Evolutionary conservation across 2,113 vertebrate genomes (phyloP).

Genomic region (Pelecanoides urinatrix): DNA sequence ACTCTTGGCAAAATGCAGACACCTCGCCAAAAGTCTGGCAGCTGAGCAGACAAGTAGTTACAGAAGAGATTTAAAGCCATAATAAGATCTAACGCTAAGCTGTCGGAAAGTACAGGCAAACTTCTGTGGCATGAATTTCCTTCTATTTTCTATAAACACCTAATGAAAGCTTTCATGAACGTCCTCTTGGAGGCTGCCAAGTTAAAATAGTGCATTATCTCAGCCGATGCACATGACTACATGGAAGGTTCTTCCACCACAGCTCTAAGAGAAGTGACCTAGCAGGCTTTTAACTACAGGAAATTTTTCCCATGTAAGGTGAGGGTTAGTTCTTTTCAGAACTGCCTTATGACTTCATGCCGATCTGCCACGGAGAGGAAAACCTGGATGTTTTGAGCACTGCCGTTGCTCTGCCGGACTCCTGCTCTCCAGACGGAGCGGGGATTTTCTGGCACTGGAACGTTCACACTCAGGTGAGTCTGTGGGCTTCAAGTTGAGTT

Average conservation of each 20-base stretch:
- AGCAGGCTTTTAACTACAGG: neutral
- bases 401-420: neutral
- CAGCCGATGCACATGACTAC: slow-evolving; percentile 28
- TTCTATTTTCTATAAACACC: slow-evolving; percentile 47
- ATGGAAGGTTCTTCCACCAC: neutral
- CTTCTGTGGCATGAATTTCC: slow-evolving; percentile 54
- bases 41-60: neutral
- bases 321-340: neutral
- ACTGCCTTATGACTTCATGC: neutral
- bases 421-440: accelerated
- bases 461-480: neutral
- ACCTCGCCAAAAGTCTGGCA: neutral
- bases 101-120: slow-evolving; percentile 43
- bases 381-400: neutral
- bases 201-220: slow-evolving; percentile 38
- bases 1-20: neutral
- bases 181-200: slow-evolving; percentile 15
- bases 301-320: slow-evolving; percentile 39
- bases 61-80: slow-evolving; percentile 40
- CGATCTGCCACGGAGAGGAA: neutral
- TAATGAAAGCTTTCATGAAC: neutral
- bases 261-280: neutral
- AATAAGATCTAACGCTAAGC: slow-evolving; percentile 27
- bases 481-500: neutral
- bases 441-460: neutral